Evolutionary conservation across 1,140 invertebrate genomes (phyloP), one percentile per base, ranked within the genome.

Genomic region (Muscidifurax raptorellus): DNA sequence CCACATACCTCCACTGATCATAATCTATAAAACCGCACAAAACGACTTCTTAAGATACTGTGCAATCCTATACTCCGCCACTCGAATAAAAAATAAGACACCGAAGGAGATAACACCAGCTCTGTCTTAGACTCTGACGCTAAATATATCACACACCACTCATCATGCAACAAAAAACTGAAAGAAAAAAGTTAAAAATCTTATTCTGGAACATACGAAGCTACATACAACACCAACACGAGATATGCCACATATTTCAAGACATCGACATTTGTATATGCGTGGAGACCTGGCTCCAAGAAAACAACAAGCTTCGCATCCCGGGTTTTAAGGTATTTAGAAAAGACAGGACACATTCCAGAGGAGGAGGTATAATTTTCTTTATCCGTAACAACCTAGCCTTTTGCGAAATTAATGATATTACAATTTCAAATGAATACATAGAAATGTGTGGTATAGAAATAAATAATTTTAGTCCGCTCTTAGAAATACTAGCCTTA

Each of bases 311-410:
- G 12, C 3, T 78, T 15, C 47, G 32, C 13, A 64, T 30, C n/a
- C 78, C 72, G 7, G 80, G 80, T n/a, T 86, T 77, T 15, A 44
- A 18, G 5, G 28, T 47, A 2, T 74, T n/a, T 12, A 30, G 82
- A 30, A 59, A 82, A 30, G 86, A 86, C 52, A 32, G 79, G 59
- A 6, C 15, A 13, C n/a, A 82, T 40, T n/a, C 72, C 27, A n/a
- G 75, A 77, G 83, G 80, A 47, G 83, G 75, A 40, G 86, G 86
- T 25, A 82, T 86, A 27, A 18, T 82, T 1, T 27, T 69, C 15
- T n/a, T 82, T 7, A 69, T 85, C 7, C 13, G 76, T 9, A 72
- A 77, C 3, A 83, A 44, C 7, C 10, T 84, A 22, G 59, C 71
- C 0, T 83, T 44, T 40, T 10, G 15, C 47, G 66, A 69, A 78